phyloP scores from a whole-genome alignment of 2,888 invertebrate species.

The Proisotoma minuta region DNA sequence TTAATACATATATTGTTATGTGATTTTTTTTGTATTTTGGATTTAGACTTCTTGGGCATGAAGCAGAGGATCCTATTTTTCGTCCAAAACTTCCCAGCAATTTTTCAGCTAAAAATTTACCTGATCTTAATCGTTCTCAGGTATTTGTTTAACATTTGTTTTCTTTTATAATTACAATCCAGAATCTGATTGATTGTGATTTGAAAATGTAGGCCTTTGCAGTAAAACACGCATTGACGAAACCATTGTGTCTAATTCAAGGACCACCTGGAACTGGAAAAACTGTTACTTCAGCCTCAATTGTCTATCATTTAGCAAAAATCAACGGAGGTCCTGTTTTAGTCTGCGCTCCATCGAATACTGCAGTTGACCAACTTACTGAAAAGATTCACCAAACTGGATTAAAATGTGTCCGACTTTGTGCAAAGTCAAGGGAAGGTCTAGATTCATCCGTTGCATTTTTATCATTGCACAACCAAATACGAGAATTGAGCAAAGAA shows the following conservation, averaged over 20 bases:
- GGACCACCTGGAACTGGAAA: conserved; percentile 87
- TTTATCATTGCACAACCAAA: conserved; percentile 93
- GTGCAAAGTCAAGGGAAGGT: conserved; percentile 96
- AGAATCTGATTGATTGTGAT: not conserved
- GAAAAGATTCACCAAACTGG: conserved; percentile 98
- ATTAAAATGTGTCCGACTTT: conserved; percentile 84
- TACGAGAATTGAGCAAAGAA: conserved; percentile 82
- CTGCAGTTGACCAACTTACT: conserved; percentile 97
- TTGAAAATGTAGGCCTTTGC: conserved; percentile 71
- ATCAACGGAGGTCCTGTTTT: conserved; percentile 79
- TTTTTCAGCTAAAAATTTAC: conserved; percentile 94
- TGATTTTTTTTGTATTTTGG: not conserved
- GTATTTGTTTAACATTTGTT: conserved; percentile 50
- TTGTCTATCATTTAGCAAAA: conserved; percentile 94
- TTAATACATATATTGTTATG: not conserved
- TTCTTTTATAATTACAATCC: not conserved
- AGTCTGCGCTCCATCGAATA: conserved; percentile 98
- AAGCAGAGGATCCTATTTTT: conserved; percentile 87
- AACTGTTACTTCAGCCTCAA: conserved; percentile 98
- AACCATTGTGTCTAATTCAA: conserved; percentile 93
- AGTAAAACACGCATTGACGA: conserved; percentile 93
- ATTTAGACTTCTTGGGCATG: conserved; percentile 72
- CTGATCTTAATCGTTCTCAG: conserved; percentile 95
- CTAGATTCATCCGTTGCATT: conserved; percentile 97
- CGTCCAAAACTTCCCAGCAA: conserved; percentile 90